Evolutionary conservation across 2,888 invertebrate species (phyloP).

Genomic region (Orthosia gracilis): DNA sequence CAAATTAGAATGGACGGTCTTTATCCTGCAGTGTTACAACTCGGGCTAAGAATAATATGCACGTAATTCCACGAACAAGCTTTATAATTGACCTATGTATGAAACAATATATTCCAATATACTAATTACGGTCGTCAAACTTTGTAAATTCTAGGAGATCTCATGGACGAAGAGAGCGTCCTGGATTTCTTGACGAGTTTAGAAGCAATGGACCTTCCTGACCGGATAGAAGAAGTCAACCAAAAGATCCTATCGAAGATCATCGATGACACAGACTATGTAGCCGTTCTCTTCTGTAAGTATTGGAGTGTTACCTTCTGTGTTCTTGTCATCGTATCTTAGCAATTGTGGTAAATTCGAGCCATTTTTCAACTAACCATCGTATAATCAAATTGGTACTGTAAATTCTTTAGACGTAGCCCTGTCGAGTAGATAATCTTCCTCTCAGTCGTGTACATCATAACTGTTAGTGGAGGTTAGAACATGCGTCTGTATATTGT

Average conservation of each 20-base stretch:
- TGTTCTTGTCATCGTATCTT: conserved; percentile 80
- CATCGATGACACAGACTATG: conserved; percentile 97
- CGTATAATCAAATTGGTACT: conserved; percentile 67
- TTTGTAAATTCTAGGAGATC: conserved; percentile 93
- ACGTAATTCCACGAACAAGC: not conserved
- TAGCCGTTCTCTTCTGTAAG: conserved; percentile 98
- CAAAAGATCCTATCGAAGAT: conserved; percentile 97
- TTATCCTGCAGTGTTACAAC: not conserved
- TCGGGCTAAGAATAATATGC: not conserved
- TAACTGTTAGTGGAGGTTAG: conserved; percentile 76
- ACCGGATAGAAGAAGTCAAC: conserved; percentile 98
- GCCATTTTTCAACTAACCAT: conserved; percentile 86
- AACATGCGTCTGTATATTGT: conserved; percentile 83
- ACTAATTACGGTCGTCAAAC: conserved; percentile 28
- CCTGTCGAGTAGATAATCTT: conserved; percentile 77
- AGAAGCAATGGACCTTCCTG: conserved; percentile 98
- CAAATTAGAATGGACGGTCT: not conserved
- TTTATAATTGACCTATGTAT: not conserved
- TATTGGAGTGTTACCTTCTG: conserved; percentile 80
- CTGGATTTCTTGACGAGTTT: conserved; percentile 98
- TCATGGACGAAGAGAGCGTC: conserved; percentile 98
- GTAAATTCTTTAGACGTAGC: conserved; percentile 82
- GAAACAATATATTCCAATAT: not conserved
- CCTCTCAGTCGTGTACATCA: conserved; percentile 75
- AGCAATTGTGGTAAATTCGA: conserved; percentile 86